A percentile compares a stretch with the other conserved stretches of the same genome.
phyloP scores from a whole-genome alignment of 2,888 invertebrate species.

The Hypsopygia costalis region DNA sequence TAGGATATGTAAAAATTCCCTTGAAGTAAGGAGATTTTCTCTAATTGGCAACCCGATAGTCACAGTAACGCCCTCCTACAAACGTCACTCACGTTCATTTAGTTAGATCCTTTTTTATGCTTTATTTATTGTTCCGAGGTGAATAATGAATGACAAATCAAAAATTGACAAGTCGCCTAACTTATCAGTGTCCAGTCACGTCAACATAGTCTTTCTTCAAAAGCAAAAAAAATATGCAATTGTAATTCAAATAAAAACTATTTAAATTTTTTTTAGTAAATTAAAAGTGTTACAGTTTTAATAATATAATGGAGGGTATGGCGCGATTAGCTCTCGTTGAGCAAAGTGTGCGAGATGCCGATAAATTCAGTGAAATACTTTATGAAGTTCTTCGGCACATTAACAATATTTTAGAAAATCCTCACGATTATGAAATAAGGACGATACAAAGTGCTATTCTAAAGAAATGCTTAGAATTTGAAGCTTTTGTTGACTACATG shows the following conservation, averaged over 20 bases:
- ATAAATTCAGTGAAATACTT: constrained; percentile 51
- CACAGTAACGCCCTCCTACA: no score
- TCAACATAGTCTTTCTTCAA: no score
- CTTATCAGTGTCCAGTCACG: no score
- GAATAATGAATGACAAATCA: constrained; percentile 66
- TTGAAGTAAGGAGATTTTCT: no score
- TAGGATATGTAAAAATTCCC: no score
- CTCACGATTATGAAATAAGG: constrained; percentile 51
- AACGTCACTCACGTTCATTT: no score
- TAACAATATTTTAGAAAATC: constrained; percentile 57
- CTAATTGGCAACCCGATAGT: no score
- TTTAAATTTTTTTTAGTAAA: neutral
- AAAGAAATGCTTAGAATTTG: constrained; percentile 34
- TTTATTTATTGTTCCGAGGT: no score
- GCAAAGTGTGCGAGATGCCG: constrained; percentile 44
- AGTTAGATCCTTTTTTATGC: no score
- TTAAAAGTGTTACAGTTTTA: neutral
- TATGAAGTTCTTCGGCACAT: constrained; percentile 51
- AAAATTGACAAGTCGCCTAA: constrained; percentile 58
- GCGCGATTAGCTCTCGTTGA: constrained; percentile 69
- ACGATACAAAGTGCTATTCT: constrained; percentile 45
- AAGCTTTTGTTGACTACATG: constrained; percentile 56
- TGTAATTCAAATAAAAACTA: neutral
- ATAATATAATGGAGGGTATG: constrained; percentile 62
- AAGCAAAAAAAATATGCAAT: neutral